phyloP scores from a whole-genome alignment of 2,888 invertebrate species.

The Julus scanicus region DNA sequence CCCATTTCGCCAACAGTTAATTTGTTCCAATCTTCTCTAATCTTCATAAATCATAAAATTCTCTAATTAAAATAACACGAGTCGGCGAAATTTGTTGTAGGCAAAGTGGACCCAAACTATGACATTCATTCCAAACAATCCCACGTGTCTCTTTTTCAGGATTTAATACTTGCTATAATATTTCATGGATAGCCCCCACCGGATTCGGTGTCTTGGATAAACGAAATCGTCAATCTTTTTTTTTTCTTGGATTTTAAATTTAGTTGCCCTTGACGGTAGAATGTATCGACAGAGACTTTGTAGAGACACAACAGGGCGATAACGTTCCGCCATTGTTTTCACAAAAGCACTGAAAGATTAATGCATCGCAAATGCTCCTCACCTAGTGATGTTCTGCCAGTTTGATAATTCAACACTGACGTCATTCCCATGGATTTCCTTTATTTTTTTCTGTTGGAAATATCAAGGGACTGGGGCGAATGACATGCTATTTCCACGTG shows the following conservation, averaged over 20 bases:
- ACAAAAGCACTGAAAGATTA: conserved; percentile 12
- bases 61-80: no score
- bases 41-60: no score
- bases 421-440: conserved; percentile 20
- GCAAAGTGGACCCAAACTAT: no score
- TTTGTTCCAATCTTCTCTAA: no score
- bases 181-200: not conserved
- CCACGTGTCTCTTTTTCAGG: no score
- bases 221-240: not conserved
- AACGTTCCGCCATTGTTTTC: conserved; percentile 28
- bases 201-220: not conserved
- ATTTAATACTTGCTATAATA: no score
- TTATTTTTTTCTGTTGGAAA: not conserved
- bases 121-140: no score
- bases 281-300: not conserved
- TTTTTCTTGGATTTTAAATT: not conserved
- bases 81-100: no score
- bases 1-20: no score
- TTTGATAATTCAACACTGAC: conserved; percentile 14
- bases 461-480: not conserved
- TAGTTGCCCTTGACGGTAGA: not conserved
- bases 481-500: not conserved
- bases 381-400: conserved; percentile 22
- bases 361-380: conserved; percentile 18
- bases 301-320: not conserved